These are phyloP conservation scores for Forbesichthys agassizii DNA, from an alignment of 2,113 vertebrate genomes.

Conservation along the genomic window DNA sequence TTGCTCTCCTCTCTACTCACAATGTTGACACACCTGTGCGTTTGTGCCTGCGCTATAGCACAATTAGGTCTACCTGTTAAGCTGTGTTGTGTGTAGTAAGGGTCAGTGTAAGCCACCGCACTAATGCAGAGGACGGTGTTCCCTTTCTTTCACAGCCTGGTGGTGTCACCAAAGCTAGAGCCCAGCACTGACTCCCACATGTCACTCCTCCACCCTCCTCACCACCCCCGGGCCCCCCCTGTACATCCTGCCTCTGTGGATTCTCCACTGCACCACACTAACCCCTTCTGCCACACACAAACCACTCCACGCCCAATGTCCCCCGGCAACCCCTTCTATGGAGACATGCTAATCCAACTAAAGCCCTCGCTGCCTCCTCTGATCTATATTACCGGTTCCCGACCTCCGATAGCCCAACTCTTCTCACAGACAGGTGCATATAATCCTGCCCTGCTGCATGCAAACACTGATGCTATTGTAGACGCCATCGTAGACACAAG, in stretches of 20 bases:
- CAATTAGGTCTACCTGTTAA: not conserved
- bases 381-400: conserved; percentile 87
- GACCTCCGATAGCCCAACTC: conserved; percentile 69
- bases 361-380: conserved; percentile 83
- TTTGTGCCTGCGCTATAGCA: no score
- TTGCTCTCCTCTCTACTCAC: not conserved
- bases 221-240: conserved; percentile 36
- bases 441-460: conserved; percentile 34
- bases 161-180: conserved; percentile 90
- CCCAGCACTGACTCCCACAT: conserved; percentile 79
- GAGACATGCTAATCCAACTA: conserved; percentile 81
- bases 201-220: conserved; percentile 59
- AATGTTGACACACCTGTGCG: not conserved
- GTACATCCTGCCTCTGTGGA: conserved; percentile 45
- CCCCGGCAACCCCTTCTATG: conserved; percentile 87
- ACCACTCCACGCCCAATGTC: conserved; percentile 69
- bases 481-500: not conserved
- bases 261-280: conserved; percentile 65
- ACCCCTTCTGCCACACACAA: conserved; percentile 67
- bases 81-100: conserved; percentile 2
- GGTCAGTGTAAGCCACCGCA: conserved; percentile 50
- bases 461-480: not conserved
- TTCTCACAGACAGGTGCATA: conserved; percentile 68
- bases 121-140: conserved; percentile 86
- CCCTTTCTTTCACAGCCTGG: conserved; percentile 93